phyloP scores from a whole-genome alignment of 2,113 vertebrate genomes.

The Colistium nudipinnis region DNA sequence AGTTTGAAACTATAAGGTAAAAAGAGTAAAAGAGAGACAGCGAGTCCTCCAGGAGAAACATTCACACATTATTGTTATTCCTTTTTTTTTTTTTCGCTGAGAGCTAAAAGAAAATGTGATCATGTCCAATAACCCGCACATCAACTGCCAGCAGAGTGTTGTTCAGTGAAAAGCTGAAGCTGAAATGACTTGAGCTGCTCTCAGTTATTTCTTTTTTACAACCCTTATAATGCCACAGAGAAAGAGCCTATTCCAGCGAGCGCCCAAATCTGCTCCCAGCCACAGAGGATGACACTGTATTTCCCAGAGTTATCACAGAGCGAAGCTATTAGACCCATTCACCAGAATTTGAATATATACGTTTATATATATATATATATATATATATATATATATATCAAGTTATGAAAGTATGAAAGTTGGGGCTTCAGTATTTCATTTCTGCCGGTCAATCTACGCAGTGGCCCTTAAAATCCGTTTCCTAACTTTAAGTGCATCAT shows the following conservation, averaged over 20 bases:
- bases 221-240: not conserved
- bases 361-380: not conserved
- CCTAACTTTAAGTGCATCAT: too few species aligned
- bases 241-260: not conserved
- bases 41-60: not conserved
- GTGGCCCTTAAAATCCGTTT: too few species aligned
- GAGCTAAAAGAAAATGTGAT: conserved; percentile 31
- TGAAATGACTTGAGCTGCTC: conserved; percentile 26
- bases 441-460: too few species aligned
- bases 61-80: conserved; percentile 8
- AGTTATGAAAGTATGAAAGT: too few species aligned
- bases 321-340: too few species aligned
- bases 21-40: not conserved
- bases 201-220: conserved; percentile 1
- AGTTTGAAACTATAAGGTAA: conserved; percentile 1
- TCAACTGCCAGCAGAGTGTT: conserved; percentile 16
- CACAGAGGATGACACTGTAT: not conserved
- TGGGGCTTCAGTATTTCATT: too few species aligned
- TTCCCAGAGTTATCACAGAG: not conserved
- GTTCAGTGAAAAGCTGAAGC: conserved; percentile 10
- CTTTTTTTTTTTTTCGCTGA: conserved; percentile 41
- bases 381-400: not conserved
- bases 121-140: conserved; percentile 18
- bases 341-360: not conserved
- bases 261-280: not conserved